These are phyloP conservation scores for Amyelois transitella DNA, from an alignment of 1,140 invertebrate genomes.

Conservation along the genomic window DNA sequence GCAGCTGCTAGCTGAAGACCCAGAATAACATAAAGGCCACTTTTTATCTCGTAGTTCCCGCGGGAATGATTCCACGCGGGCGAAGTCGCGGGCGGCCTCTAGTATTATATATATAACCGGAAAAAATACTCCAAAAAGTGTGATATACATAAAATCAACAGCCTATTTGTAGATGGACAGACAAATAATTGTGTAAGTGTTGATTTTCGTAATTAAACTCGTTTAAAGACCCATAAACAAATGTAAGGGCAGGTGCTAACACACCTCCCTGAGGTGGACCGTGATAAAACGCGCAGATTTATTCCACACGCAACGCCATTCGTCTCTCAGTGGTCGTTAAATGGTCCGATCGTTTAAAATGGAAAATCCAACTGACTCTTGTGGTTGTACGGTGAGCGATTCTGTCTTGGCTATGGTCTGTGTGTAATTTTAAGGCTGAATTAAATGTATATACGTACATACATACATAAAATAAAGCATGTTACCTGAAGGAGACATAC, in stretches of 20 bases:
- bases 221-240: constrained; percentile 7
- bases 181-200: too few species aligned
- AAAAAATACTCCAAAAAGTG: too few species aligned
- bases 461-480: too few species aligned
- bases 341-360: constrained; percentile 38
- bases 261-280: constrained; percentile 33
- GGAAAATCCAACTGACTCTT: constrained; percentile 20
- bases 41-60: too few species aligned
- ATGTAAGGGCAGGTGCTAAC: constrained; percentile 40
- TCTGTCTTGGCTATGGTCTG: background rate
- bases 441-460: background rate
- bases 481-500: too few species aligned
- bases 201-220: background rate
- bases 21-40: too few species aligned
- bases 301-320: constrained; percentile 38
- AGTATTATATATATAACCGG: too few species aligned
- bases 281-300: constrained; percentile 54
- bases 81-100: constrained; percentile 5
- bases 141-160: background rate
- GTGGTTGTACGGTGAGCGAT: background rate
- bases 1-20: too few species aligned
- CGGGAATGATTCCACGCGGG: constrained; percentile 4
- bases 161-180: too few species aligned
- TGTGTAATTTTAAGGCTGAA: background rate
- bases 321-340: constrained; percentile 41